A percentile compares a stretch with the other conserved stretches of the same genome.
phyloP scores from a whole-genome alignment of 2,888 invertebrate genomes.

The Melinaea menophilus region DNA sequence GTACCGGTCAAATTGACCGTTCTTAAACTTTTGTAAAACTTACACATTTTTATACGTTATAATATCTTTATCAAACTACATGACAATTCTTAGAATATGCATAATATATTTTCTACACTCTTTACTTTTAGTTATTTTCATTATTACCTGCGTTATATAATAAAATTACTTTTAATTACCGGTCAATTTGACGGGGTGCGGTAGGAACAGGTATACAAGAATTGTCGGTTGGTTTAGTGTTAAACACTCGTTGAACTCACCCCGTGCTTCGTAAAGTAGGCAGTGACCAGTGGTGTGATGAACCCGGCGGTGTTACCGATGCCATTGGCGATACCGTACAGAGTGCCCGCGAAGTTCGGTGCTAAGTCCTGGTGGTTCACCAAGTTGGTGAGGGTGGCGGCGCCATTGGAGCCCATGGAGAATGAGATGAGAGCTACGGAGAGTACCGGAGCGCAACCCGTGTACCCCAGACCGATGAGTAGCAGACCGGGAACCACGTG shows the following conservation, averaged over 20 bases:
- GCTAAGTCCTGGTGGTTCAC: slow-evolving; percentile 85
- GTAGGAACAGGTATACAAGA: too few species aligned
- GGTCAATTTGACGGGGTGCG: too few species aligned
- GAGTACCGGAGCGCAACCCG: slow-evolving; percentile 80
- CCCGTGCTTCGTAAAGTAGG: slow-evolving; percentile 78
- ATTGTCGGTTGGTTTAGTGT: too few species aligned
- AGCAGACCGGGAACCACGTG: slow-evolving; percentile 75
- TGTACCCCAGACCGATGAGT: slow-evolving; percentile 76
- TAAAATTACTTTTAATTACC: too few species aligned
- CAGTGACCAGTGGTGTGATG: slow-evolving; percentile 84
- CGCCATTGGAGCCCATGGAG: slow-evolving; percentile 82
- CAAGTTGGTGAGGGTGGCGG: slow-evolving; percentile 79
- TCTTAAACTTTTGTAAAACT: too few species aligned
- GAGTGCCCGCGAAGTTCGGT: slow-evolving; percentile 86
- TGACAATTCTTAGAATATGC: too few species aligned
- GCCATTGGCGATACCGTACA: slow-evolving; percentile 87
- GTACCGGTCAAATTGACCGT: too few species aligned
- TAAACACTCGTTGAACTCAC: slow-evolving; percentile 53
- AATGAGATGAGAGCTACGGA: slow-evolving; percentile 82
- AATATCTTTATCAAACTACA: too few species aligned
- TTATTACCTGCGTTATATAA: too few species aligned
- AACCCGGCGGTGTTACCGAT: slow-evolving; percentile 85
- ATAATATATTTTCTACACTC: too few species aligned
- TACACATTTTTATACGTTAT: too few species aligned
- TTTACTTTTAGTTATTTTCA: too few species aligned